phyloP scores from a whole-genome alignment of 53 echinoderm and acorn worm genomes.

The Apostichopus leukothele region DNA sequence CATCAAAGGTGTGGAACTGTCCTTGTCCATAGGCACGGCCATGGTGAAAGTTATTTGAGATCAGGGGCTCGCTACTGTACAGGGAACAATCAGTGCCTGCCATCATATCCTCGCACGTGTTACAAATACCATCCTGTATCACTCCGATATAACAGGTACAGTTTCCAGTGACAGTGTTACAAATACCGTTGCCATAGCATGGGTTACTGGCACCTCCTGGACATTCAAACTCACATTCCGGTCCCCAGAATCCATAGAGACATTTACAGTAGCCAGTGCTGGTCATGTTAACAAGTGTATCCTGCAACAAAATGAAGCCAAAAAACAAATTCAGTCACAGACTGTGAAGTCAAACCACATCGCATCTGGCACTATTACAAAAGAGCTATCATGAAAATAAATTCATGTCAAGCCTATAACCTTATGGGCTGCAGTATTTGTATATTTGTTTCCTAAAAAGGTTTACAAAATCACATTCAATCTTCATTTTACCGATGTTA shows the following conservation, averaged over 20 bases:
- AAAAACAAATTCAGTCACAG: not conserved
- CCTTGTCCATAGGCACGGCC: conserved; percentile 75
- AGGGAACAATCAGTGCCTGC: conserved; percentile 80
- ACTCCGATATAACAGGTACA: conserved; percentile 70
- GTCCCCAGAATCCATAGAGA: conserved; percentile 84
- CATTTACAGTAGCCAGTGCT: conserved; percentile 74
- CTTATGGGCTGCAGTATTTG: too few species aligned
- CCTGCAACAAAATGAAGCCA: not conserved
- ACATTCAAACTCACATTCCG: conserved; percentile 77
- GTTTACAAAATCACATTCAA: too few species aligned
- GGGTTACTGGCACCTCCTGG: conserved; percentile 73
- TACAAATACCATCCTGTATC: conserved; percentile 65
- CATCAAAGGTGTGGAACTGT: conserved; percentile 87
- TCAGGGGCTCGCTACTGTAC: not conserved
- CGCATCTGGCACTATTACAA: too few species aligned
- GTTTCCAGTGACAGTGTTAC: conserved; percentile 62
- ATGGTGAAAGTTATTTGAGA: conserved; percentile 48
- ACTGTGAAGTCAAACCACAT: too few species aligned
- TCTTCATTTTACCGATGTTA: too few species aligned
- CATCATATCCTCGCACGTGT: conserved; percentile 62
- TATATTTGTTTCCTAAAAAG: too few species aligned
- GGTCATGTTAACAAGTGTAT: not conserved
- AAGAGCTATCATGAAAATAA: too few species aligned
- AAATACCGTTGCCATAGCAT: conserved; percentile 82
- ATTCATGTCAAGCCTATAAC: too few species aligned